These are phyloP conservation scores for Junonia oenone DNA, from an alignment of 2,888 invertebrate genomes.

Conservation along the genomic window DNA sequence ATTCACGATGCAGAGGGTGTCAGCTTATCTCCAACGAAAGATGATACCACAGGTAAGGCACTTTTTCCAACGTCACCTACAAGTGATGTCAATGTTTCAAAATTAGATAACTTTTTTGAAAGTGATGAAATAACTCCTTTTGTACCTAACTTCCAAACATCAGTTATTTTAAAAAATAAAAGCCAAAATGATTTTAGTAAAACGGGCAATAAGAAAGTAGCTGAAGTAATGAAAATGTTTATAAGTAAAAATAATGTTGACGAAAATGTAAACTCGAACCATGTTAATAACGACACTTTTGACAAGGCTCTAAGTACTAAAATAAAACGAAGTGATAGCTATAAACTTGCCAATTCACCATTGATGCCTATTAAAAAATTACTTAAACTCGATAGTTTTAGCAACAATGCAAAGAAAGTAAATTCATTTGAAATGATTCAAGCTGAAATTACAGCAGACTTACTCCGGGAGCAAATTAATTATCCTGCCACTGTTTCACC, in stretches of 20 bases:
- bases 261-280: conserved; percentile 35
- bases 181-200: conserved; percentile 47
- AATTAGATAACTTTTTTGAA: conserved; percentile 42
- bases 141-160: conserved; percentile 70
- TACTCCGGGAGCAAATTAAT: conserved; percentile 84
- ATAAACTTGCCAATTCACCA: conserved; percentile 88
- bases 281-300: conserved; percentile 34
- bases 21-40: conserved; percentile 80
- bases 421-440: conserved; percentile 79
- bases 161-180: conserved; percentile 63
- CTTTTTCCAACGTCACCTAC: conserved; percentile 26
- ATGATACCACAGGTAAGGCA: conserved; percentile 85
- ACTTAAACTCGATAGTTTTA: conserved; percentile 72
- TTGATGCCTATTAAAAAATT: conserved; percentile 83
- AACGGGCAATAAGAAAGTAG: conserved; percentile 61
- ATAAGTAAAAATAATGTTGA: conserved; percentile 51
- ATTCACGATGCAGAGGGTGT: conserved; percentile 82
- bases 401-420: conserved; percentile 63
- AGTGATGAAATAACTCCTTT: conserved; percentile 62
- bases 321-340: conserved; percentile 91
- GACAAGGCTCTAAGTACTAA: conserved; percentile 61
- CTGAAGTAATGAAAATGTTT: conserved; percentile 72
- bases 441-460: conserved; percentile 80
- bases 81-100: conserved; percentile 39
- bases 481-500: conserved; percentile 84